Evolutionary conservation across 2,888 invertebrate genomes (phyloP), one percentile per base, ranked within the genome.

Genomic region (Cataglyphis livida): DNA sequence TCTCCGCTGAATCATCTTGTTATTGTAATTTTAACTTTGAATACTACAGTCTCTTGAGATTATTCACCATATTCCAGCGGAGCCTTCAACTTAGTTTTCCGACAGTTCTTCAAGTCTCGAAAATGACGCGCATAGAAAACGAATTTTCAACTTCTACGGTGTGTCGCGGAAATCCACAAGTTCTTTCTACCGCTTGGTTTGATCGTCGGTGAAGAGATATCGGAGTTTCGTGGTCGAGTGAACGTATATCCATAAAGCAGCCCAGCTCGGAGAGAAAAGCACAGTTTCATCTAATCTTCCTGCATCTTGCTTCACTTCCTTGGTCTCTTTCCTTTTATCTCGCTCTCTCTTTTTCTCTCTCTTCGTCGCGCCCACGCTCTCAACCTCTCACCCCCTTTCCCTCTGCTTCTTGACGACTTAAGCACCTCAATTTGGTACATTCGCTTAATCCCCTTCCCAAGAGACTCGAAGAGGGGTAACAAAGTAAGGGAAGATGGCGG

Each of bases 391-490:
- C 71, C 81, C 86, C 81, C 85, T 83, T 83, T 84, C 84, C 85
- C 83, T 66, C 74, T 83, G 87, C 85, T 86, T 84, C 88, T 86
- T 84, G 88, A 87, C 90, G 90, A 90, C 89, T 92, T 91, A 92
- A 92, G 90, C 91, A 87, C 90, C 91, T 92, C 91, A 91, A 93
- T 93, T 92, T 91, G 90, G 90, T 91, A 91, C 91, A 89, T 90
- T 88, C 91, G 88, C 91, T 92, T 93, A 92, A 93, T 93, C 91
- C 90, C 88, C 84, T 85, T 84, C 85, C 83, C 87, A 79, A 76
- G 73, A 81, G 66, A 76, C 76, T 59, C 70, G 70, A 57, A 62
- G 61, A 62, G 32, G 82, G 74, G 86, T 89, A 75, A 86, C 84
- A 84, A 82, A 81, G 85, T 78, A 82, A 84, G 86, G 48, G 85